Evolutionary conservation across 1,140 invertebrate species (phyloP).

Genomic region (Aphaenogaster floridana): DNA sequence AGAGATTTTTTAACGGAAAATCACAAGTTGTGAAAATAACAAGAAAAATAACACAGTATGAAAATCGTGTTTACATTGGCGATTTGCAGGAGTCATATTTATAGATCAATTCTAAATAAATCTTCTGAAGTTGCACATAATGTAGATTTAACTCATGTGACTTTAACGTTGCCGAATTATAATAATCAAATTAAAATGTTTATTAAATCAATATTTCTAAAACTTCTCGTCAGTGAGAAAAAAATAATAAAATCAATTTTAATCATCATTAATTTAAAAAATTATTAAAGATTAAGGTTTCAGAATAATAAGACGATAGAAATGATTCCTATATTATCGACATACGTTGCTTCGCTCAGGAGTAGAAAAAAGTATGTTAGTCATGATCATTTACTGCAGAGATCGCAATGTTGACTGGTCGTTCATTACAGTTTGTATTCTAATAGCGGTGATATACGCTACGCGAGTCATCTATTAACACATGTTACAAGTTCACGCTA

Average conservation of each 20-base stretch:
- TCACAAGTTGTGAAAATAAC: conserved; percentile 3
- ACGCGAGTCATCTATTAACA: conserved; percentile 45
- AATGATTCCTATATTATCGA: conserved; percentile 23
- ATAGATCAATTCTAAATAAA: conserved; percentile 36
- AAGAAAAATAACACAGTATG: background rate
- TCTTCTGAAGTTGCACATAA: background rate
- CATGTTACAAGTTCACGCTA: conserved; percentile 3
- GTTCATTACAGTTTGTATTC: conserved; percentile 14
- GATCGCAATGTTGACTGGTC: background rate
- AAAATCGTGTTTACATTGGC: conserved; percentile 27
- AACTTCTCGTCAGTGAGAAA: background rate
- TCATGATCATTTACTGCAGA: background rate
- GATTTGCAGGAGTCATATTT: background rate
- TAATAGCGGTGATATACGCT: background rate
- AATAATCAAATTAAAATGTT: background rate
- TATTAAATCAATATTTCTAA: conserved; percentile 3
- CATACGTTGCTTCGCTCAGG: background rate
- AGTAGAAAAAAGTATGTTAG: background rate
- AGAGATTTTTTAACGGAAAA: background rate
- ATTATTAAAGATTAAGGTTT: background rate
- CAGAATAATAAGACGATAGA: background rate
- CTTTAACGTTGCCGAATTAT: background rate
- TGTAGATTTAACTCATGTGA: background rate
- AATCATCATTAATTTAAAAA: background rate
- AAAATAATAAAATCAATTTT: background rate